Evolutionary conservation across 2,797 vertebrate genomes (phyloP), one percentile per base, ranked within the genome.

Genomic region (Melopsittacus undulatus): DNA sequence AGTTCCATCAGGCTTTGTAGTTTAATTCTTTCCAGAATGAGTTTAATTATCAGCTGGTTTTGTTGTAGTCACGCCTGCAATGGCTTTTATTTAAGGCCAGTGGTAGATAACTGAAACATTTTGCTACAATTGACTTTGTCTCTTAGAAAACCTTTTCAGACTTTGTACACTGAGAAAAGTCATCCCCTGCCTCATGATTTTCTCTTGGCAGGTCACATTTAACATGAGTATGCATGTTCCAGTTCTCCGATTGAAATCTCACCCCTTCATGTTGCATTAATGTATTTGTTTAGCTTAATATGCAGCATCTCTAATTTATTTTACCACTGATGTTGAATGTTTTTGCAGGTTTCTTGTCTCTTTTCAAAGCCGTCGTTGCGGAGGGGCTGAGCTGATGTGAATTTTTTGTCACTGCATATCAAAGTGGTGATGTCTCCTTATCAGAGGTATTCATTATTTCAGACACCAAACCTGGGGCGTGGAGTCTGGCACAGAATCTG

Each of bases 281-380:
- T 76, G 79, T 45, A 10, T 83, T 89, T 79, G 49, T 79, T 94
- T 70, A 83, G 86, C 88, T 88, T 88, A 87, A 85, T n/a, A 20
- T 34, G 89, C 92, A 66, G 87, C 90, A 62, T 85, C 92, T 95
- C 92, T 96, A 68, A 97, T 94, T 95, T 89, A 91, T 93, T 95
- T 95, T 73, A 36, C 90, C 83, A 21, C 87, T 34, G 62, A 70
- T 79, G 90, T 36, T 69, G 89, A 80, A 46, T 94, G 95, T 92
- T 92, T 96, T 96, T 95, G 95, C 95, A 91, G 91, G 81, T 95
- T 94, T 95, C 87, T 68, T 79, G 67, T 83, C 85, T 92, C 49
- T 9, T 74, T 63, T 70, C 62, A 16, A 80, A 63, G 63, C n/a
- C 38, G 0, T 82, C 73, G 14, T 6, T 62, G 90, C 74, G 42